Evolutionary conservation across 2,888 invertebrate species (phyloP), one percentile per base, ranked within the genome.

Genomic region (Empis stercorea): DNA sequence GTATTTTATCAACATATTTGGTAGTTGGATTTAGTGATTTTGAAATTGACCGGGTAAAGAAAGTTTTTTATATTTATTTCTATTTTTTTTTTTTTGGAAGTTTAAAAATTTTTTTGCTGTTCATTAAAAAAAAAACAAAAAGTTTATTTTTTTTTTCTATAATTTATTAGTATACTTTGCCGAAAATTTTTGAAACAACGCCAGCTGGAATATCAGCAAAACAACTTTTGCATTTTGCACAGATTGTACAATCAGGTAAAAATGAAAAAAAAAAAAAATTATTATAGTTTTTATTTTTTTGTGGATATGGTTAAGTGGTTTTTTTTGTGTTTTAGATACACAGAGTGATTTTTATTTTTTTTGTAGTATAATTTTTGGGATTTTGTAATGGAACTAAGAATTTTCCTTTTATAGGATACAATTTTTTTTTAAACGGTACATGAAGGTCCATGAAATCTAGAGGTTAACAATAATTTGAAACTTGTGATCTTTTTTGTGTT

Each of bases 11-110:
- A 52, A 58, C 59, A 48, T 63, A 63, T 54, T 57, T 65, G 50
- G 59, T 59, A 46, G 64, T 65, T 54, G 63, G 62, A 55, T 66
- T 65, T 57, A 64, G 64, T 55, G 64, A 62, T 57, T 64, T 60
- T 58, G 60, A 61, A 55, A 55, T 62, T 61, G 65, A 66, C 61
- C 61, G 64, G 58, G 65, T 64, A 58, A 64, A 64, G 63, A 59
- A 51, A 47, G 50, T 47, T 50, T 56, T 60, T 60, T n/a, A 58
- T 55, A 54, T 43, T 15, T n/a, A n/a, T n/a, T 23, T 27, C 38
- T 38, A 43, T 6, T 34, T n/a, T n/a, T n/a, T 36, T 32, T 13
- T 34, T 30, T 15, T 42, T 27, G n/a, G 53, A 57, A 52, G 50
- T 49, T 52, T 15, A 20, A 36, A 49, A 44, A 39, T 30, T n/a